Conservation (phyloP, 2,113 vertebrate species). For the Nibea albiflora region DNA sequence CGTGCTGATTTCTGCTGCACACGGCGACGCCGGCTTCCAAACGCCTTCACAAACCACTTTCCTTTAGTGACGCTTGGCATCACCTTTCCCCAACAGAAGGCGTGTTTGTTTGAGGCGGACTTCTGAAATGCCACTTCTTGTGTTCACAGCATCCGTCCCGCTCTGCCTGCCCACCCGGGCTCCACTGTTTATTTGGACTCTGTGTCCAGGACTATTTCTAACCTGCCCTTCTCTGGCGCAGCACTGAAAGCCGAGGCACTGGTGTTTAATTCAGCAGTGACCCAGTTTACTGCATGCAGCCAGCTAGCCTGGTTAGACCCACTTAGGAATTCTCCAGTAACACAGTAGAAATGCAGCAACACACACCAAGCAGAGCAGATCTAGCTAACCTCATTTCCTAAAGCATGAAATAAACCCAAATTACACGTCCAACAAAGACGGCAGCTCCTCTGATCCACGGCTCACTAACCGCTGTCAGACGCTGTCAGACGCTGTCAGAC, state of each 20-base stretch:
- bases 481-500: no score
- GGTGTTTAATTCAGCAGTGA: conserved; percentile 80
- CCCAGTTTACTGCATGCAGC: conserved; percentile 71
- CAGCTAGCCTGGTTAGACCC: conserved; percentile 56
- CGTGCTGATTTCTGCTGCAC: conserved; percentile 27
- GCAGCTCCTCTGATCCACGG: conserved; percentile 17
- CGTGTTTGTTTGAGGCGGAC: conserved; percentile 37
- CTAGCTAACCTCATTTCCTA: conserved; percentile 58
- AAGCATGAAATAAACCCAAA: conserved; percentile 33
- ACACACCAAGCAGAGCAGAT: conserved; percentile 31
- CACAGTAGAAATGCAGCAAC: conserved; percentile 40
- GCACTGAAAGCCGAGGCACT: conserved; percentile 42
- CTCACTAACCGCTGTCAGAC: background rate
- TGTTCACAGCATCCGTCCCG: conserved; percentile 27
- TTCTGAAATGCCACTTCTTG: conserved; percentile 52
- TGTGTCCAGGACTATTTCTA: conserved; percentile 54
- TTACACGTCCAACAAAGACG: conserved; percentile 37
- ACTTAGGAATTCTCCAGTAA: conserved; percentile 69
- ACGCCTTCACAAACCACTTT: background rate
- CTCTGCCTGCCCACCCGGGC: background rate
- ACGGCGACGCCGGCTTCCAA: background rate
- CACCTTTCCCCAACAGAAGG: conserved; percentile 59
- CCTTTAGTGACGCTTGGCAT: conserved; percentile 25
- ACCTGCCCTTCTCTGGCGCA: conserved; percentile 48
- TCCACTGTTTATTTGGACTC: conserved; percentile 38